Conservation (phyloP, 2,113 vertebrate species). For the Otus sunia region DNA sequence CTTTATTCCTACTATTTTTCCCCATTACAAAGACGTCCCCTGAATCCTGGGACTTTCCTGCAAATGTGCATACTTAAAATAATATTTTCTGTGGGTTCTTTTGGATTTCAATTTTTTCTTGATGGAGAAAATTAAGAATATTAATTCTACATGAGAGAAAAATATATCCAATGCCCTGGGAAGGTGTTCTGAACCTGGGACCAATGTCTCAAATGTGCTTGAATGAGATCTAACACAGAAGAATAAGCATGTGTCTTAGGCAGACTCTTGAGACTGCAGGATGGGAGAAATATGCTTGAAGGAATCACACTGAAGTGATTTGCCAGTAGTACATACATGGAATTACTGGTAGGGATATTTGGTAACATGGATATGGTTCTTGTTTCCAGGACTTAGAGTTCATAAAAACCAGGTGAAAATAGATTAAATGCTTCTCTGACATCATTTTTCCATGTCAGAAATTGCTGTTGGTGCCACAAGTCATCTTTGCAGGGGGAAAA, state of each 20-base stretch:
- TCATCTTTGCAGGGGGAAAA: conserved; percentile 22
- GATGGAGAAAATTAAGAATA: background rate
- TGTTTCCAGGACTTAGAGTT: conserved; percentile 39
- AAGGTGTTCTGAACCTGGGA: background rate
- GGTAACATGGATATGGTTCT: conserved; percentile 11
- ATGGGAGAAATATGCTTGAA: background rate
- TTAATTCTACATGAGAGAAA: background rate
- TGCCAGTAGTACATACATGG: background rate
- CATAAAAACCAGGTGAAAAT: conserved; percentile 38
- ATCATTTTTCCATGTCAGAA: conserved; percentile 50
- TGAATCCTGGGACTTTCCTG: background rate
- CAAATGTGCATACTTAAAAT: background rate
- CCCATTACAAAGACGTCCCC: conserved; percentile 9
- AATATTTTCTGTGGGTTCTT: background rate
- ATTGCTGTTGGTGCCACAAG: conserved; percentile 31
- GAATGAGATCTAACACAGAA: background rate
- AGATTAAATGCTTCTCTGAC: background rate
- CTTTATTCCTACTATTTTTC: background rate
- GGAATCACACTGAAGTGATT: background rate
- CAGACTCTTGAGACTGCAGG: background rate
- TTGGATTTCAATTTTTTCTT: background rate
- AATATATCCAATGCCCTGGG: background rate
- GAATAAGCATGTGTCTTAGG: background rate
- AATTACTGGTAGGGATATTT: conserved; percentile 27
- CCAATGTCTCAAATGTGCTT: background rate